Percentiles rank a stretch among this genome's conserved stretches.
These are phyloP conservation scores for Alviniconcha marisindica DNA, from an alignment of 1,140 invertebrate species.

Conservation along the genomic window DNA sequence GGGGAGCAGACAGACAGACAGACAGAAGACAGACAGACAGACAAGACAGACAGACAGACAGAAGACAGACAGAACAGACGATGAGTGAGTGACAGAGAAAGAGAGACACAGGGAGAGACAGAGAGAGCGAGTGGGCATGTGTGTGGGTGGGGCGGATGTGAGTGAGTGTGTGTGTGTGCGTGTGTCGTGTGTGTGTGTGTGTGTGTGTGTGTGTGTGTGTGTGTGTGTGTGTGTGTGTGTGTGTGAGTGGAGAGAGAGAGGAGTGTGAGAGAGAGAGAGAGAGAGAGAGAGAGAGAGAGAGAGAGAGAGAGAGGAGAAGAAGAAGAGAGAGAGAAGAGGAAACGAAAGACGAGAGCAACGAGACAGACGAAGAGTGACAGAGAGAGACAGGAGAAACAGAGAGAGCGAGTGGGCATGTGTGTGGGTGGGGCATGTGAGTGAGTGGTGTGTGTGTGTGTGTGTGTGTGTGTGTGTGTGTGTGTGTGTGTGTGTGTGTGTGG, in stretches of 20 bases:
- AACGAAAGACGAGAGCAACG: too few species aligned
- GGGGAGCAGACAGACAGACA: too few species aligned
- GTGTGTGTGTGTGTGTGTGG: not conserved
- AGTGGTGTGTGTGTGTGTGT: too few species aligned
- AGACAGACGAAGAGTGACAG: not conserved
- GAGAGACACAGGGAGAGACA: not conserved
- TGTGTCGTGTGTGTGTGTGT: too few species aligned
- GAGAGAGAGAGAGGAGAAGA: not conserved
- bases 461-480: slow-evolving; percentile 15
- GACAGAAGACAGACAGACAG: too few species aligned
- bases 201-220: too few species aligned
- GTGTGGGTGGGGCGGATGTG: not conserved
- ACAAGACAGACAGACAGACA: not conserved
- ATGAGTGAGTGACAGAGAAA: not conserved
- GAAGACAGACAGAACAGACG: not conserved
- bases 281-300: not conserved
- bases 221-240: too few species aligned
- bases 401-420: too few species aligned
- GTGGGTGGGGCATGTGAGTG: too few species aligned
- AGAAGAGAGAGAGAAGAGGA: not conserved
- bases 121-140: not conserved
- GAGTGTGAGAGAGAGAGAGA: not conserved
- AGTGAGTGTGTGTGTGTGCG: not conserved
- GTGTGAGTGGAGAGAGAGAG: not conserved
- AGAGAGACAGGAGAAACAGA: not conserved